Percentiles rank a stretch among this genome's conserved stretches.
These are phyloP conservation scores for Lasioglossum pauxillum DNA, from an alignment of 2,888 invertebrate genomes.

Conservation along the genomic window DNA sequence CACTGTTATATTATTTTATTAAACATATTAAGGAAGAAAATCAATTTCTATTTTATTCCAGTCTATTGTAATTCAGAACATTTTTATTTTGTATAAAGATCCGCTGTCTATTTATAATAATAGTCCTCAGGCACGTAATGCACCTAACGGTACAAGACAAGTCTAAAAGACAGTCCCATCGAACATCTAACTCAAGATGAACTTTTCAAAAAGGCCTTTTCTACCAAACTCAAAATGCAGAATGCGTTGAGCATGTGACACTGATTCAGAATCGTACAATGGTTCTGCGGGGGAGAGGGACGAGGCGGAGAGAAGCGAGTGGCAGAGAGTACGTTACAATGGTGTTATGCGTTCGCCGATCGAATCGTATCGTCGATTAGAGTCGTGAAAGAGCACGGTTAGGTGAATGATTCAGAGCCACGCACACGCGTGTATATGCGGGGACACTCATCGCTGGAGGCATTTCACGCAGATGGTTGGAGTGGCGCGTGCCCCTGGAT, in stretches of 20 bases:
- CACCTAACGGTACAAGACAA: neutral
- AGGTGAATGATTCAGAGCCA: constrained; percentile 49
- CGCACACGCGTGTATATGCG: constrained; percentile 20
- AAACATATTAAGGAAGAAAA: too few species aligned
- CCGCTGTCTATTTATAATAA: neutral
- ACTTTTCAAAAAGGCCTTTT: neutral
- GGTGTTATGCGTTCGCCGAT: neutral
- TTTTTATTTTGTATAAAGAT: too few species aligned
- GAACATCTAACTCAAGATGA: neutral
- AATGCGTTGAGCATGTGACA: neutral
- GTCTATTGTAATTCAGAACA: too few species aligned
- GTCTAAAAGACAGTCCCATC: neutral
- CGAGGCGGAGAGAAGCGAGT: neutral
- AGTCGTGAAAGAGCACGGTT: neutral
- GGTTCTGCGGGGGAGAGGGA: neutral
- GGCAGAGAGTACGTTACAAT: neutral
- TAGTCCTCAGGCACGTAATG: neutral
- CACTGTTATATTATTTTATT: too few species aligned
- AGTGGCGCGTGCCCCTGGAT: constrained; percentile 78
- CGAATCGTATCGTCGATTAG: constrained; percentile 17
- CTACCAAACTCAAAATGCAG: neutral
- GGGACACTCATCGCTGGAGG: constrained; percentile 51
- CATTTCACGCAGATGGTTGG: constrained; percentile 77
- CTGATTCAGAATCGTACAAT: neutral
- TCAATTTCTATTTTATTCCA: too few species aligned